Evolutionary conservation across 2,888 invertebrate genomes (phyloP).

Genomic region (Horisme vitalbata): DNA sequence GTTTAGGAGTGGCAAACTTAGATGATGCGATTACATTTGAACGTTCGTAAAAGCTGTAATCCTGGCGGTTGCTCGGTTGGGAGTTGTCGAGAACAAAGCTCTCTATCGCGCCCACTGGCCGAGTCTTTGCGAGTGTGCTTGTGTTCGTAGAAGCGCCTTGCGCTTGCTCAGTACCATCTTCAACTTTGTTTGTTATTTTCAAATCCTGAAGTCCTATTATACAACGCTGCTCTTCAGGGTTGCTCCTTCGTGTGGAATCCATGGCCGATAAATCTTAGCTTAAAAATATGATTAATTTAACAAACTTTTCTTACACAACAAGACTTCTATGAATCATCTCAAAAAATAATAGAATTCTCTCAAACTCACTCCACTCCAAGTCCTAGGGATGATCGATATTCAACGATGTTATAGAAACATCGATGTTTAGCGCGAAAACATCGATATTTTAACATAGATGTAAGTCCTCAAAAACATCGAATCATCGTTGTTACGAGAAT

Average conservation of each 20-base stretch:
- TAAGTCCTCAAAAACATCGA: no score
- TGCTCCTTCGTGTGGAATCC: conserved; percentile 72
- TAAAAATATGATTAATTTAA: no score
- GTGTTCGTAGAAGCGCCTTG: conserved; percentile 67
- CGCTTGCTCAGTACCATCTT: conserved; percentile 79
- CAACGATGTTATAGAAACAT: no score
- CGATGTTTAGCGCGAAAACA: no score
- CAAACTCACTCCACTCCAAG: no score
- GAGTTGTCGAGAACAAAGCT: conserved; percentile 84
- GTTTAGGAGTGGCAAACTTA: conserved; percentile 90
- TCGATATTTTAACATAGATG: no score
- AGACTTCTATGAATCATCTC: conserved; percentile 58
- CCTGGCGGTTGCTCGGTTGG: conserved; percentile 67
- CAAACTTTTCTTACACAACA: conserved; percentile 32
- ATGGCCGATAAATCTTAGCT: conserved; percentile 36
- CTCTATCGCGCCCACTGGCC: conserved; percentile 85
- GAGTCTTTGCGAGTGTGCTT: conserved; percentile 70
- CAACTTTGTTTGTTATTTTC: conserved; percentile 77
- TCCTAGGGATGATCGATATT: no score
- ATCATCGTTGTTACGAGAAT: no score
- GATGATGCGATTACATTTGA: conserved; percentile 90
- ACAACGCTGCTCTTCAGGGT: conserved; percentile 72
- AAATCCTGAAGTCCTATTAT: conserved; percentile 78
- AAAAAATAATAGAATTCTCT: no score
- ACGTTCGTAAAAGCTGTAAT: conserved; percentile 84